Percentiles rank a stretch among this genome's conserved stretches.
Conservation (phyloP, 2,797 vertebrate species). For the Pterois miles region DNA sequence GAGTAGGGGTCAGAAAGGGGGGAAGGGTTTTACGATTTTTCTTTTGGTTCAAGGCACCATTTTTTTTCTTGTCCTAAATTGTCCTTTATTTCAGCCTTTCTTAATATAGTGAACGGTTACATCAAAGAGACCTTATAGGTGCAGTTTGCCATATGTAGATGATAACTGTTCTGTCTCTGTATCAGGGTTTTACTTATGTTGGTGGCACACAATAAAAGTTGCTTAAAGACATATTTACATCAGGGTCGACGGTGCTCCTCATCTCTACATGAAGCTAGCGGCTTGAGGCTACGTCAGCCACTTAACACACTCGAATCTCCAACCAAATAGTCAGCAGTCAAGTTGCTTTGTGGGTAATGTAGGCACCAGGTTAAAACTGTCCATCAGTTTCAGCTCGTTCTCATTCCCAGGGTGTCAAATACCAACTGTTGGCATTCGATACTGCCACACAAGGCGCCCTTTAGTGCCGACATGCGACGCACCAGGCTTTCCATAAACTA, state of each 20-base stretch:
- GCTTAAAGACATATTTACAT: slow-evolving; percentile 5
- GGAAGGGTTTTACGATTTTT: background rate
- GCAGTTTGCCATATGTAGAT: background rate
- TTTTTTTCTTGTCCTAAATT: background rate
- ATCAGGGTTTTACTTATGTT: background rate
- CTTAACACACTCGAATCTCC: background rate
- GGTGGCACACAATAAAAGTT: background rate
- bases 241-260: background rate
- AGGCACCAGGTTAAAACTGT: background rate
- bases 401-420: no score
- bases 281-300: background rate
- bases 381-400: no score
- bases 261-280: background rate
- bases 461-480: no score
- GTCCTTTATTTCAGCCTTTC: background rate
- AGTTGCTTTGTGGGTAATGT: slow-evolving; percentile 6
- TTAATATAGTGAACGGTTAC: background rate
- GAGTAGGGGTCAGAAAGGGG: background rate
- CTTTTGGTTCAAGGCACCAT: background rate
- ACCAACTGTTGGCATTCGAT: no score
- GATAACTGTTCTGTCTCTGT: background rate
- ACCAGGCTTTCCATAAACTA: no score
- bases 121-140: background rate
- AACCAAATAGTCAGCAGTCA: background rate
- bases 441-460: no score